phyloP scores from a whole-genome alignment of 2,797 vertebrate species.

The Macrochelys suwanniensis region DNA sequence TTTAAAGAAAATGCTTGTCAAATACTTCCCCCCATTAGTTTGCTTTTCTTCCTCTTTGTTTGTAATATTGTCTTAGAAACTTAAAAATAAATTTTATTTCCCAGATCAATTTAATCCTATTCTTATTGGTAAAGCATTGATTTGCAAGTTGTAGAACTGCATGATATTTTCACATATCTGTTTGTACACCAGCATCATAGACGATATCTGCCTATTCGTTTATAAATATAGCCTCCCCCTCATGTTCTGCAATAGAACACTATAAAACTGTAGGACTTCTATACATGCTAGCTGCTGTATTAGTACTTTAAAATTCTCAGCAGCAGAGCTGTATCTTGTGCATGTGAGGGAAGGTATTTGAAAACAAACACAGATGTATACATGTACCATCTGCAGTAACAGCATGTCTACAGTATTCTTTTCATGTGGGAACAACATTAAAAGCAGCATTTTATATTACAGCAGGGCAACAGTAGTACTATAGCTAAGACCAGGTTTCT shows the following conservation, averaged over 20 bases:
- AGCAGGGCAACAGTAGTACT: not conserved
- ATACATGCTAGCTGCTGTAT: not conserved
- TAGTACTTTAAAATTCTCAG: not conserved
- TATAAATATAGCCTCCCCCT: not conserved
- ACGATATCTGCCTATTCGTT: not conserved
- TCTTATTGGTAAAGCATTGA: not conserved
- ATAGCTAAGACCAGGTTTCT: not conserved
- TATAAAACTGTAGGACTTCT: not conserved
- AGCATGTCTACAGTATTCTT: not conserved
- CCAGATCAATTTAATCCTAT: not conserved
- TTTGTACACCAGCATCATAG: not conserved
- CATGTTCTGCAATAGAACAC: not conserved
- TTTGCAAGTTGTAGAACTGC: not conserved
- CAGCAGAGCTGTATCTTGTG: not conserved
- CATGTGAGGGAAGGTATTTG: not conserved
- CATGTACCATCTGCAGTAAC: not conserved
- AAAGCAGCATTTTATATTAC: not conserved
- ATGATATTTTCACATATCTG: not conserved
- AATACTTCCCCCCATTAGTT: not conserved
- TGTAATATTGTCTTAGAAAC: not conserved
- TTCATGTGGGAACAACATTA: accelerated
- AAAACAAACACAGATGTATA: not conserved
- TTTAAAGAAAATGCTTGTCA: not conserved
- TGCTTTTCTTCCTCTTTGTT: accelerated
- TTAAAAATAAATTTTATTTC: not conserved